Evolutionary conservation across 2,113 vertebrate species (phyloP), one percentile per base, ranked within the genome.

Genomic region (Lampris incognitus): DNA sequence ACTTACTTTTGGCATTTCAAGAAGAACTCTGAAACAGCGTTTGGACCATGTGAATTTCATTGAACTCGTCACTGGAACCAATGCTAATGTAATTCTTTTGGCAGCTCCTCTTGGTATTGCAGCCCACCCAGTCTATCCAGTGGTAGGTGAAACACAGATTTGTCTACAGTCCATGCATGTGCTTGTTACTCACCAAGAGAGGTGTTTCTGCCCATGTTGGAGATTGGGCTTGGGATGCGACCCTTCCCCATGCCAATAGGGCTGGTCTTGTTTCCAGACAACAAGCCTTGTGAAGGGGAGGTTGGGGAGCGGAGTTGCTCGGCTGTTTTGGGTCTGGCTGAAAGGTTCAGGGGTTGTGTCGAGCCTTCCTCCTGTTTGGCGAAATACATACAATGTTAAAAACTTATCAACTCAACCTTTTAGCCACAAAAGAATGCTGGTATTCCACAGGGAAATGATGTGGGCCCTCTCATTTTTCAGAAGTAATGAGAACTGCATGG

Each of bases 331-430:
- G 97, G 96, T 90, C 97, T 82, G 76, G 97, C 95, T 64, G 97
- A 98, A 78, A 98, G 95, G 91, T 98, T 98, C 89, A 98, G 83
- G 6, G 97, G 97, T 94, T 98, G 97, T 10, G 95, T 95, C 82
- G 95, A 94, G 92, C 96, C 97, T 87, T 98, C 97, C 94, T 98
- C 87, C 87, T 90, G 86, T 85, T 8, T 4, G 6, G 51, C 1
- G 4, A 3, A 52, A 64, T 5, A 41, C 10, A 56, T 2, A 3
- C 10, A 48, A 41, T 24, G 24, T 24, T 24, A 24, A 24, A 24
- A 24, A 24, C 24, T 24, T 24, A 24, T 24, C 24, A 24, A 24
- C 24, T 24, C 24, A 24, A 24, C 24, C 24, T 24, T 24, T 24
- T 24, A 24, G 24, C 24, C 24, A 24, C 24, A 24, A 24, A 24